Percentiles rank a stretch among this genome's conserved stretches.
phyloP scores from a whole-genome alignment of 2,113 vertebrate genomes.

The Recurvirostra avosetta region DNA sequence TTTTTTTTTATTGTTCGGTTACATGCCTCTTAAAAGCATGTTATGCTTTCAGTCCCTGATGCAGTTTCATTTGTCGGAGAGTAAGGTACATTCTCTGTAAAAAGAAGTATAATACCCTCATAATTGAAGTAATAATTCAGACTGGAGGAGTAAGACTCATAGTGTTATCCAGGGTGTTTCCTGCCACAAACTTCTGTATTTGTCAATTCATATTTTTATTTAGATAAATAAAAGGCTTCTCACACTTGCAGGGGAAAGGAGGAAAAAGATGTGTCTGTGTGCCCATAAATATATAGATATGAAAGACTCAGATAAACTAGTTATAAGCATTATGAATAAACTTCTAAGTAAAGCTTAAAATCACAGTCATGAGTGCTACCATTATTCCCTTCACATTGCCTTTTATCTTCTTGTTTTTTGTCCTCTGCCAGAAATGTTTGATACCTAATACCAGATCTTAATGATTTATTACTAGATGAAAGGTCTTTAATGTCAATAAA shows the following conservation, averaged over 20 bases:
- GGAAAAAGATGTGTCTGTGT: not conserved
- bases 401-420: not conserved
- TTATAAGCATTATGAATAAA: not conserved
- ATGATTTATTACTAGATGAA: not conserved
- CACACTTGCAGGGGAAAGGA: not conserved
- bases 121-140: not conserved
- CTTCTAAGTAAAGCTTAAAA: not conserved
- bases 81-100: not conserved
- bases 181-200: not conserved
- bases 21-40: not conserved
- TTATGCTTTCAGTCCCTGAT: not conserved
- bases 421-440: not conserved
- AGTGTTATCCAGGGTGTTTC: not conserved
- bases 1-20: not conserved
- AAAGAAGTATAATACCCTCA: not conserved
- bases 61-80: not conserved
- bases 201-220: not conserved
- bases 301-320: not conserved
- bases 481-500: not conserved
- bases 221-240: not conserved
- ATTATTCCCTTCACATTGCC: not conserved
- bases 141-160: not conserved
- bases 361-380: not conserved
- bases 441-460: not conserved
- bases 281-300: not conserved